Evolutionary conservation across 1,140 invertebrate genomes (phyloP).

Genomic region (Idris sp.): DNA sequence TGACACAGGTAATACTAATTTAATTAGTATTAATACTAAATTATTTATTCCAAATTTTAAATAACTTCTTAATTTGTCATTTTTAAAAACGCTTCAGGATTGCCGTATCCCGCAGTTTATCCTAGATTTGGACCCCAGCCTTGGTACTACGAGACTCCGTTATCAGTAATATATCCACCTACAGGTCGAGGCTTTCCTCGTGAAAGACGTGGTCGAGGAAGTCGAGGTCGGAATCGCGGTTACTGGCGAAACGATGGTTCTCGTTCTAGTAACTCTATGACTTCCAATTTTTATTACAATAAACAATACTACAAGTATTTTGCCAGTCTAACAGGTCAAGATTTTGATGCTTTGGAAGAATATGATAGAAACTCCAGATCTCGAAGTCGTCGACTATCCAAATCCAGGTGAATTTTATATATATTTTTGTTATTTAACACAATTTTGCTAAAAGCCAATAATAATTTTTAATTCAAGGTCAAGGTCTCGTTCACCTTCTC

Average conservation of each 20-base stretch:
- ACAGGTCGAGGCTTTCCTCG: slow-evolving; percentile 63
- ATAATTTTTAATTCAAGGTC: slow-evolving; percentile 19
- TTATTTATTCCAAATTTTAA: too few relatives aligned
- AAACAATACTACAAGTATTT: slow-evolving; percentile 77
- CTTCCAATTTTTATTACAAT: slow-evolving; percentile 71
- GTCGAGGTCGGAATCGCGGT: slow-evolving; percentile 49
- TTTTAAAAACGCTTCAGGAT: slow-evolving; percentile 22
- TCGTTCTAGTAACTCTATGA: slow-evolving; percentile 53
- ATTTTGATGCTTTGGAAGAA: slow-evolving; percentile 69
- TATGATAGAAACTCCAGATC: slow-evolving; percentile 75
- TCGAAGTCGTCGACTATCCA: slow-evolving; percentile 59
- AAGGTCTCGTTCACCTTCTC: slow-evolving; percentile 32
- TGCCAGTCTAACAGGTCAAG: slow-evolving; percentile 72
- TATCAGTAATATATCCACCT: slow-evolving; percentile 68
- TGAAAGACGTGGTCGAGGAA: slow-evolving; percentile 49
- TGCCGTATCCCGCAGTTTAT: slow-evolving; percentile 65
- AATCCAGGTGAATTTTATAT: slow-evolving; percentile 58
- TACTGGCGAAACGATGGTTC: slow-evolving; percentile 48
- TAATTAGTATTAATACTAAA: not conserved
- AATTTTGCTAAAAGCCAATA: slow-evolving; percentile 1
- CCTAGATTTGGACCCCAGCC: slow-evolving; percentile 69
- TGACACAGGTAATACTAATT: slow-evolving; percentile 57
- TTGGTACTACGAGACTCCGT: slow-evolving; percentile 71
- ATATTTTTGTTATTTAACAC: not conserved
- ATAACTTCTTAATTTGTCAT: slow-evolving; percentile 18